Percentiles rank a stretch among this genome's conserved stretches.
phyloP scores from a whole-genome alignment of 2,113 vertebrate species.

The Henicopernis longicauda region DNA sequence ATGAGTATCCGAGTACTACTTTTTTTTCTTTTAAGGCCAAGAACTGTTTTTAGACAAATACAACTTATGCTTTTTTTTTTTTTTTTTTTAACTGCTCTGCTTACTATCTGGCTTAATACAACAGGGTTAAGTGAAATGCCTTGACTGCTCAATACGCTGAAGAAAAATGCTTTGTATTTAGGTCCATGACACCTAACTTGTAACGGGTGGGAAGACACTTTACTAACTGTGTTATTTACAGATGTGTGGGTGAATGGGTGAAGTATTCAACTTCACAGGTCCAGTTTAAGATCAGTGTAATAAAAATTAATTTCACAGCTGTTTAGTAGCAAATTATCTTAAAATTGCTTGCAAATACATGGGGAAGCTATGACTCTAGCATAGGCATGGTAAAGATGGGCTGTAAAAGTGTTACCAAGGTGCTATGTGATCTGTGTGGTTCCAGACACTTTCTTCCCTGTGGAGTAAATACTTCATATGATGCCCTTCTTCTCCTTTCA shows the following conservation, averaged over 20 bases:
- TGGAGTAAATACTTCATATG: background rate
- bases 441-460: background rate
- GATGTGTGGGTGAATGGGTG: background rate
- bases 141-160: background rate
- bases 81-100: background rate
- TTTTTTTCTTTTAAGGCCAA: background rate
- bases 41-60: background rate
- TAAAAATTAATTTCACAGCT: conserved; percentile 16
- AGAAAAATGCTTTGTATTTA: background rate
- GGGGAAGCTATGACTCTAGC: background rate
- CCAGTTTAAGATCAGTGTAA: background rate
- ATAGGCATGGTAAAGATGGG: background rate
- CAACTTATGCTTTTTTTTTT: background rate
- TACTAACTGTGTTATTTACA: background rate
- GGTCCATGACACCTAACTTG: background rate
- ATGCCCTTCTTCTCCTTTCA: background rate
- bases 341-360: background rate
- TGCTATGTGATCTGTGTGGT: background rate
- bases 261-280: background rate
- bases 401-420: background rate
- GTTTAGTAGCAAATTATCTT: background rate
- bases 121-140: background rate
- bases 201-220: background rate
- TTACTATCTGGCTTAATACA: background rate
- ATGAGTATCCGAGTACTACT: background rate